A percentile compares a stretch with the other conserved stretches of the same genome.
Evolutionary conservation across 1,140 invertebrate genomes (phyloP).

Genomic region (Drosophila cardini): DNA sequence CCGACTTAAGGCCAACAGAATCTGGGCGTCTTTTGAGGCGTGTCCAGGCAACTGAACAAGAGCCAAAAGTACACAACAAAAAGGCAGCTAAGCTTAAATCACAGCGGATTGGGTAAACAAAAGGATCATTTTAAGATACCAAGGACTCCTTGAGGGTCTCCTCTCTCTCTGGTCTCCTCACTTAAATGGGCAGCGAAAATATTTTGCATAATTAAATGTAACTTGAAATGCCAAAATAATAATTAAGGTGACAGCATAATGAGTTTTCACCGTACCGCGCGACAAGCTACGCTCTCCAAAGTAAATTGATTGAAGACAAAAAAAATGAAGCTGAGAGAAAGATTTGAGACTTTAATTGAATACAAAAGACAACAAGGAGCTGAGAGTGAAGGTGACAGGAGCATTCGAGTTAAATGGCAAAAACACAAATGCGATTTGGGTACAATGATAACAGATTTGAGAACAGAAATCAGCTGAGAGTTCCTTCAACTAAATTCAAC

Average conservation of each 20-base stretch:
- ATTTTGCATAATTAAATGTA: conserved; percentile 75
- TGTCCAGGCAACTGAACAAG: conserved; percentile 38
- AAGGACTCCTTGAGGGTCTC: neutral
- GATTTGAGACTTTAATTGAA: conserved; percentile 36
- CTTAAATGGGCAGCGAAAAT: conserved; percentile 43
- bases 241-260: conserved; percentile 75
- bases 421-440: neutral
- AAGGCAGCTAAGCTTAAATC: conserved; percentile 40
- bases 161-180: neutral
- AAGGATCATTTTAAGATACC: conserved; percentile 19
- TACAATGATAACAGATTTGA: neutral
- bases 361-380: conserved; percentile 15
- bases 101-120: conserved; percentile 14
- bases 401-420: conserved; percentile 15
- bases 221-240: conserved; percentile 72
- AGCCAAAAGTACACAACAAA: conserved; percentile 1
- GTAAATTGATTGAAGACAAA: conserved; percentile 42
- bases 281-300: neutral
- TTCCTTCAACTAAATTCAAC: neutral
- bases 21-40: neutral
- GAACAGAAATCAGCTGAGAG: neutral
- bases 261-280: conserved; percentile 16
- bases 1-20: neutral
- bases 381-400: conserved; percentile 4
- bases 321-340: neutral